Evolutionary conservation across 2,113 vertebrate species (phyloP), one percentile per base, ranked within the genome.

Genomic region (Tonatia bakeri): DNA sequence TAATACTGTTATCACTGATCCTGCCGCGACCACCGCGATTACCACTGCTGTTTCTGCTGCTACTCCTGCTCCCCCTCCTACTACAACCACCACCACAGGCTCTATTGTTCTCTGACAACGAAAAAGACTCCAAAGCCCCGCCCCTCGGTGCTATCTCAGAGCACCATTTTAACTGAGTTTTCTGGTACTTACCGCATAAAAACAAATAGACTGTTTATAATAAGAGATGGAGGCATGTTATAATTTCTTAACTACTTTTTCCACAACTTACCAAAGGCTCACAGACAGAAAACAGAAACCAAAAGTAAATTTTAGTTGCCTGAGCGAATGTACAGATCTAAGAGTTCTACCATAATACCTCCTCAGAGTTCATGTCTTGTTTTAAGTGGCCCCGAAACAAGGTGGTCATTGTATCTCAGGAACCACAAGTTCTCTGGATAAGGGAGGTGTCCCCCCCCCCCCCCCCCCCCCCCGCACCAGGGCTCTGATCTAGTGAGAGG

Each of bases 201-300:
- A 91, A 82, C 38, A 38, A 0, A 67, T 2, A 19, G 5, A 22
- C 15, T 15, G 43, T 75, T 59, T 61, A 52, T 15, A 70, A 47
- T n/a, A 69, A 47, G 28, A 36, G 69, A 43, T 5, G 15, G 43
- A 70, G 12, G 45, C 38, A 11, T 15, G 10, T 61, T n/a, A 47
- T 26, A 11, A 76, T 90, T 92, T 87, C 83, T 84, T 61, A 92
- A 43, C 67, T 82, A 52, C 76, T 52, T 86, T n/a, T 92, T 36
- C 92, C 24, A 79, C 54, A 83, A 56, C 43, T 93, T 86, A 67
- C 20, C 47, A 33, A 87, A 81, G 79, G 16, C 56, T 73, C 38
- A 64, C 33, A 36, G 54, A 77, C 86, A 50, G 59, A 88, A 70
- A 72, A 59, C n/a, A 94, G 50, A 40, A 8, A 47, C 67, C 28